These are phyloP conservation scores for Epizoanthus fatuus DNA, from an alignment of 92 coral and sea anemone species.

Conservation along the genomic window DNA sequence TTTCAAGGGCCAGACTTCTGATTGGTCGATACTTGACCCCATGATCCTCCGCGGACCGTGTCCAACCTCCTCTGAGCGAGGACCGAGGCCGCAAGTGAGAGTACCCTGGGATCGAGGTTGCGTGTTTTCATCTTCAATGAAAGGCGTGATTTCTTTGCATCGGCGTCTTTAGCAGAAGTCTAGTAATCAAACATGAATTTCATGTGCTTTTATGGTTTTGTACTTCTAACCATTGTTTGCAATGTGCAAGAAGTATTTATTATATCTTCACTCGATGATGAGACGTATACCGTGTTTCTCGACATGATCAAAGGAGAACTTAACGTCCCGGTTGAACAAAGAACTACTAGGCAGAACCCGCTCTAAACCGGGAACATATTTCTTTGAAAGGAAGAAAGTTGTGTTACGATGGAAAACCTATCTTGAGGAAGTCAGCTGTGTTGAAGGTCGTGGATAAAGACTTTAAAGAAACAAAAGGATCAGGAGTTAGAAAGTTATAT, in stretches of 20 bases:
- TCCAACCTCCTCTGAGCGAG: too few species aligned
- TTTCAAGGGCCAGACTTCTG: too few species aligned
- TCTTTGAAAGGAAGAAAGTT: slow-evolving; percentile 23
- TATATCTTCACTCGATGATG: slow-evolving; percentile 50
- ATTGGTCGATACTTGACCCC: too few species aligned
- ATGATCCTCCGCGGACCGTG: too few species aligned
- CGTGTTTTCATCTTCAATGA: too few species aligned
- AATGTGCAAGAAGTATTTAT: neutral
- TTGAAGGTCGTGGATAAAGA: slow-evolving; percentile 36
- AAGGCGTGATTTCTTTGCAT: too few species aligned
- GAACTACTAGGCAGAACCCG: slow-evolving; percentile 31
- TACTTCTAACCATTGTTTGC: slow-evolving; percentile 26
- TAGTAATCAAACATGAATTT: slow-evolving; percentile 25
- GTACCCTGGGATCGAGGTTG: too few species aligned
- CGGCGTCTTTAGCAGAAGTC: neutral
- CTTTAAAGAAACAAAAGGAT: slow-evolving; percentile 57
- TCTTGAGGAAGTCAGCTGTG: slow-evolving; percentile 37
- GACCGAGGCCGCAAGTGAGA: too few species aligned
- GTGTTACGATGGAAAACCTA: slow-evolving; percentile 43
- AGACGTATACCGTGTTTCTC: slow-evolving; percentile 46
- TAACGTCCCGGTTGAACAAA: slow-evolving; percentile 31
- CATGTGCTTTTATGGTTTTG: slow-evolving; percentile 14
- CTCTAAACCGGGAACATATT: slow-evolving; percentile 50
- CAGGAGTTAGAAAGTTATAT: slow-evolving; percentile 57
- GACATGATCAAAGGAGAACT: slow-evolving; percentile 54